Evolutionary conservation across 2,113 vertebrate species (phyloP), one percentile per base, ranked within the genome.

Genomic region (Montifringilla adamsi): DNA sequence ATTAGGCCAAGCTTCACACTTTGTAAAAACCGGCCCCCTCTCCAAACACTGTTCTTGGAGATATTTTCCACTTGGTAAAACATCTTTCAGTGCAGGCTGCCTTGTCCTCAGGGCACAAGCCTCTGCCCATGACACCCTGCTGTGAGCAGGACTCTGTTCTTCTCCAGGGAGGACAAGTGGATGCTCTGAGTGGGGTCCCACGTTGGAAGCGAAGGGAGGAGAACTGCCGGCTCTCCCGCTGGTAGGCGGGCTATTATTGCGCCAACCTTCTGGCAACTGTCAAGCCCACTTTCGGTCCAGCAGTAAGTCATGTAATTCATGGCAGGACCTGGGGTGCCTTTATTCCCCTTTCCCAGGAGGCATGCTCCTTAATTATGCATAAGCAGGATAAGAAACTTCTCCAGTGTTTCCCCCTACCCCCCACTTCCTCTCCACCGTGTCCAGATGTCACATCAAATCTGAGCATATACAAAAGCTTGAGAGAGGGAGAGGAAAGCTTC

Each of bases 281-380:
- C 98, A 98, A 97, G 95, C 88, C 95, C 80, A 85, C 93, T 98
- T 95, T 98, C 1, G 37, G 95, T 98, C 96, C 94, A 96, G 91
- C 97, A 97, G 86, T 96, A 98, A 98, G 96, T 98, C 97, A 97
- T 90, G 96, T 96, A 93, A 97, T 96, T 90, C 66, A 33, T 90
- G 95, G 95, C 94, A 97, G 90, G 95, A 74, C 96, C 95, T 96
- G 95, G 94, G 86, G 95, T 95, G 92, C 94, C 93, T 97, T 98
- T 97, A 96, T 97, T 96, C 95, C 96, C 66, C 69, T 75, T 95
- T 95, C 95, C 95, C 95, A 96, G 96, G 91, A 97, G 95, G 95
- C 95, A 75, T 89, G 88, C 88, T 94, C 82, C 63, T 90, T 94
- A 98, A 96, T 97, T 95, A 97, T 56, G 73, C 70, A 70, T 60